Evolutionary conservation across 2,888 invertebrate genomes (phyloP).

Genomic region (Silvanus unidentatus): DNA sequence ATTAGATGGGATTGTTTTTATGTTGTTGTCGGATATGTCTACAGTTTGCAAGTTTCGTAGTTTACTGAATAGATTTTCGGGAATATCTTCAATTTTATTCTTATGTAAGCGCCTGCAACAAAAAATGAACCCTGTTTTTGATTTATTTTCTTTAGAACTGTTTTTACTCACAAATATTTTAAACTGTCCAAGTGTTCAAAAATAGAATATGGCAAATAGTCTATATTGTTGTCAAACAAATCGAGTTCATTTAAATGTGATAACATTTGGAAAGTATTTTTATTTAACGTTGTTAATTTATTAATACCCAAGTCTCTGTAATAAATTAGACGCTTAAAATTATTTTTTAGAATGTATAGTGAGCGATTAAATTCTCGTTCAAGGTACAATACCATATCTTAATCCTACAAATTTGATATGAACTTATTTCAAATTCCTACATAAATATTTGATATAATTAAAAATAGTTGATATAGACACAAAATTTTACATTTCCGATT

Average conservation of each 20-base stretch:
- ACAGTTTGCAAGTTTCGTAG: slow-evolving; percentile 61
- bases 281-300: slow-evolving; percentile 60
- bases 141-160: background rate
- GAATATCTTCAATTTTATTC: slow-evolving; percentile 59
- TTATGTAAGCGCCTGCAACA: slow-evolving; percentile 55
- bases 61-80: slow-evolving; percentile 52
- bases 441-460: too few species aligned
- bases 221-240: slow-evolving; percentile 68
- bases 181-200: slow-evolving; percentile 60
- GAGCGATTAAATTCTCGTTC: too few species aligned
- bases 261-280: slow-evolving; percentile 62
- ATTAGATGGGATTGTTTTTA: slow-evolving; percentile 53
- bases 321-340: slow-evolving; percentile 23
- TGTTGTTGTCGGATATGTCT: slow-evolving; percentile 61
- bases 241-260: slow-evolving; percentile 60
- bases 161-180: slow-evolving; percentile 55
- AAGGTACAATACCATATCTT: too few species aligned
- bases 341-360: background rate
- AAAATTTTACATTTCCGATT: too few species aligned
- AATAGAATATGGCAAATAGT: slow-evolving; percentile 58
- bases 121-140: slow-evolving; percentile 30
- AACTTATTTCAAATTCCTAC: too few species aligned
- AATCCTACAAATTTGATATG: too few species aligned
- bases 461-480: too few species aligned
- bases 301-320: slow-evolving; percentile 69